Conservation (phyloP, 1,140 invertebrate species). For the Batillaria attramentaria region DNA sequence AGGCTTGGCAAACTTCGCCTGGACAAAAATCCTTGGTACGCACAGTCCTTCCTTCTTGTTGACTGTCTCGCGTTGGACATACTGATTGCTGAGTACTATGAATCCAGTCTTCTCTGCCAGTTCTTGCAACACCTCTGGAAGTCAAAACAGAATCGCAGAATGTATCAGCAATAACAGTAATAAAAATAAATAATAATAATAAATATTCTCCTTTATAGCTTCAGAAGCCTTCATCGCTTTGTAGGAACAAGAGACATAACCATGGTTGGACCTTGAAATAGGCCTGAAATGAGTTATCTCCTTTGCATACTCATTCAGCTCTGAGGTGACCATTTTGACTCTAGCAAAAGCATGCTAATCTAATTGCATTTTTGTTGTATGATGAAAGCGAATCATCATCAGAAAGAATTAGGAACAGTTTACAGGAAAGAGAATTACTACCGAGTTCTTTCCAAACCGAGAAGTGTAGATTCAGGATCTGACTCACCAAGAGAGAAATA, state of each 20-base stretch:
- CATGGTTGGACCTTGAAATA: too few species aligned
- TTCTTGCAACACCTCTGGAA: constrained; percentile 54
- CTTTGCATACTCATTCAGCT: too few species aligned
- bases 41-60: constrained; percentile 93
- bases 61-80: constrained; percentile 88
- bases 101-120: constrained; percentile 78
- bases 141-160: too few species aligned
- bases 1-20: constrained; percentile 83
- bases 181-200: too few species aligned
- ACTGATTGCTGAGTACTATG: constrained; percentile 72
- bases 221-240: too few species aligned
- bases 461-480: too few species aligned
- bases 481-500: constrained; percentile 76
- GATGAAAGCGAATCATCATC: not conserved
- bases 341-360: not conserved
- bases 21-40: constrained; percentile 92
- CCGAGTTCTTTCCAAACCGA: not conserved
- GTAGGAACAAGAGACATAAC: too few species aligned
- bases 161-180: too few species aligned
- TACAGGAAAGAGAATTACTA: not conserved
- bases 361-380: not conserved
- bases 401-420: not conserved
- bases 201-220: too few species aligned
- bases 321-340: too few species aligned
- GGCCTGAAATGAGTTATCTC: too few species aligned